Evolutionary conservation across 1,140 invertebrate genomes (phyloP), one percentile per base, ranked within the genome.

Genomic region (Bombus superbus): DNA sequence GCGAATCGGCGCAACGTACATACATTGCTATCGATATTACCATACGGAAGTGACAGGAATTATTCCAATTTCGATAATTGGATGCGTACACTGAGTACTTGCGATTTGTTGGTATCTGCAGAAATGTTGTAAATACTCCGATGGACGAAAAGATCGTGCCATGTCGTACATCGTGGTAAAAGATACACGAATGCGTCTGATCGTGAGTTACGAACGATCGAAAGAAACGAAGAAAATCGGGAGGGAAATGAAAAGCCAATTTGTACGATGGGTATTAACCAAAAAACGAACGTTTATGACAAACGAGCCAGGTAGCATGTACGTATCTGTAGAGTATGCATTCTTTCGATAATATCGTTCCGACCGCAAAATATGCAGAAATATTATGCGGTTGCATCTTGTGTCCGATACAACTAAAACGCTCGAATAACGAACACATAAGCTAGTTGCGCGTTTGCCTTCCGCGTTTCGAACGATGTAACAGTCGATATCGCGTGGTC

Each of bases 331-430:
- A 81, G 62, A 62, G 22, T 73, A 81, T 32, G 44, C 53, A 62
- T 73, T 62, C 69, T 35, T 81, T 73, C 69, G 80, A 64, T 73
- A 53, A 4, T 73, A 64, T 81, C 69, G n/a, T 73, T 62, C 68
- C 79, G 68, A 40, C 32, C n/a, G 53, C 69, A n/a, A 73, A 62
- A 15, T 62, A 44, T 73, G 53, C 53, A 73, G 66, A 73, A 42
- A 81, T 40, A 71, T 40, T 71, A 68, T 35, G 32, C 77, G n/a
- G 25, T 11, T 22, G 62, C 44, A 59, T 81, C 68, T 62, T 28
- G 62, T 42, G 53, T 28, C 13, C n/a, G 6, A 44, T 40, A 64
- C 35, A 28, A 18, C 10, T 53, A 62, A 62, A 73, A 81, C 66
- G 47, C 1, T 72, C 10, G 35, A 81, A 71, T 71, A 38, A 80